phyloP scores from a whole-genome alignment of 2,797 vertebrate genomes.

The Chrysolophus pictus region DNA sequence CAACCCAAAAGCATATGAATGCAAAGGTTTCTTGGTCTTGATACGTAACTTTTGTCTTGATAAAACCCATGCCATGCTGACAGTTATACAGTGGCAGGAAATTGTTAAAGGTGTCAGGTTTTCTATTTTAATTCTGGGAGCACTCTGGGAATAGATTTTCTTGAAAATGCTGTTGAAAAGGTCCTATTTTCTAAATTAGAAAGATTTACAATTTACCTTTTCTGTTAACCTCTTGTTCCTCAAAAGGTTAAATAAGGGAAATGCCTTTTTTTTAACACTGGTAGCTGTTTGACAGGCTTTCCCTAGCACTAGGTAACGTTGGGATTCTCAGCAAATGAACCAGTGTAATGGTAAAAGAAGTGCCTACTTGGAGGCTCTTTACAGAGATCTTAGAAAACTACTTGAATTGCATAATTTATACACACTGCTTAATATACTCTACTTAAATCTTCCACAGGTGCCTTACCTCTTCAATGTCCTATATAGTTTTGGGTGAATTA shows the following conservation, averaged over 20 bases:
- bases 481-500: background rate
- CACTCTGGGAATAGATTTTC: slow-evolving; percentile 33
- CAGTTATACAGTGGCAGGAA: slow-evolving; percentile 76
- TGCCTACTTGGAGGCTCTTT: background rate
- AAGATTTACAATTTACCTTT: slow-evolving; percentile 68
- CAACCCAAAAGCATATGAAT: background rate
- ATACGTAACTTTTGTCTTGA: slow-evolving; percentile 38
- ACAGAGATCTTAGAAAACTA: background rate
- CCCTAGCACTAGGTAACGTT: background rate
- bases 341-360: background rate
- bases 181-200: slow-evolving; percentile 50
- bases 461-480: background rate
- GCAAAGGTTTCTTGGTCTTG: slow-evolving; percentile 19
- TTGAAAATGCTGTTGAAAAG: slow-evolving; percentile 63
- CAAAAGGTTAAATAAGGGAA: slow-evolving; percentile 62
- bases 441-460: background rate
- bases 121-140: slow-evolving; percentile 72
- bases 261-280: slow-evolving; percentile 29
- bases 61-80: slow-evolving; percentile 66
- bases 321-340: background rate
- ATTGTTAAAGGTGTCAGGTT: slow-evolving; percentile 74
- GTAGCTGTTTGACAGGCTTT: slow-evolving; percentile 32
- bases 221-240: slow-evolving; percentile 61
- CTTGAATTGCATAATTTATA: background rate
- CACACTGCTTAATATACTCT: background rate